Conservation (phyloP, 2,113 vertebrate species). For the Trematocara marginatum region DNA sequence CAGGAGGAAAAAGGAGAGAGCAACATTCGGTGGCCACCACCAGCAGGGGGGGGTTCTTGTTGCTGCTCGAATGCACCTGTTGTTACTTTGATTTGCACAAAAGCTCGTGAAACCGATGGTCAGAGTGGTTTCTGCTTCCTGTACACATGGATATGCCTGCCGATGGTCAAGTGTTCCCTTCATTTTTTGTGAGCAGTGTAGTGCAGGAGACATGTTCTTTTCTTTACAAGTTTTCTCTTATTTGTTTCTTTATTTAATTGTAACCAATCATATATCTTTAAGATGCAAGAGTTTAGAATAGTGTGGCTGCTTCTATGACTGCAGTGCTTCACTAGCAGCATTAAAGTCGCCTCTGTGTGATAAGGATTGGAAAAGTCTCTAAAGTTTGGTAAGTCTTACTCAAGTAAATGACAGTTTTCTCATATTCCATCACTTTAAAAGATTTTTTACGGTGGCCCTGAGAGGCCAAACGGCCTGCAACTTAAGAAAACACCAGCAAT, state of each 20-base stretch:
- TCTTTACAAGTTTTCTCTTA: neutral
- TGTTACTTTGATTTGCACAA: neutral
- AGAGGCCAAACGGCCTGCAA: neutral
- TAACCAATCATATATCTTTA: neutral
- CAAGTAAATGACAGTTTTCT: neutral
- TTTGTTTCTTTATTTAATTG: neutral
- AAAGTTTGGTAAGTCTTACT: neutral
- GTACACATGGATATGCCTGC: accelerated
- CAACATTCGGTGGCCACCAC: neutral
- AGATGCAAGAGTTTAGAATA: neutral
- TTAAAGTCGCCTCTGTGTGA: neutral
- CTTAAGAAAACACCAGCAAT: neutral
- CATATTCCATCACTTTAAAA: neutral
- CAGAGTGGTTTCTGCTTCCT: neutral
- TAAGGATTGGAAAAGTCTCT: neutral
- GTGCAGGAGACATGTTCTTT: neutral
- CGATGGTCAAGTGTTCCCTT: neutral
- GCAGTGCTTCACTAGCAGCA: neutral
- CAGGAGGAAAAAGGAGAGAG: neutral
- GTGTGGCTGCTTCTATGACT: neutral
- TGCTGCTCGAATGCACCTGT: neutral
- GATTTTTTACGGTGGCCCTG: accelerated
- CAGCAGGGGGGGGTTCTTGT: neutral
- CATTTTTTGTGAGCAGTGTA: neutral
- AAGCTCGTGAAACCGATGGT: accelerated